Conservation (phyloP, 2,888 invertebrate species). For the Dorcus parallelipipedus region DNA sequence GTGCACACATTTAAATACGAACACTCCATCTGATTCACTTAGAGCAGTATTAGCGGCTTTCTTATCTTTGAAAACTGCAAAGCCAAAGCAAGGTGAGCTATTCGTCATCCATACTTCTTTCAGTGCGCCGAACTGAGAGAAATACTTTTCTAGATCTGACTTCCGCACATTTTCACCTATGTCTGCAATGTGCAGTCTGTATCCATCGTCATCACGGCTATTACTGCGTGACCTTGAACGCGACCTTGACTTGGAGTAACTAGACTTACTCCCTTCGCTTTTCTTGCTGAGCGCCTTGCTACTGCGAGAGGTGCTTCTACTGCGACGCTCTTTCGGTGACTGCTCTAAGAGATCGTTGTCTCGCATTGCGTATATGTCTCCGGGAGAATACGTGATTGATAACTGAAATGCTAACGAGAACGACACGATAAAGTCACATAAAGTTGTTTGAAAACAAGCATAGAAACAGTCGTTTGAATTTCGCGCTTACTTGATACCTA, state of each 20-base stretch:
- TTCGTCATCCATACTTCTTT: constrained; percentile 59
- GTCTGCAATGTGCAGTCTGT: constrained; percentile 54
- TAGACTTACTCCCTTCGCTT: constrained; percentile 36
- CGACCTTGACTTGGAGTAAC: constrained; percentile 35
- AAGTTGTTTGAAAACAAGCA: neutral
- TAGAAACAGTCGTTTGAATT: neutral
- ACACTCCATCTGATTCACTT: constrained; percentile 51
- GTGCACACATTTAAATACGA: constrained; percentile 25
- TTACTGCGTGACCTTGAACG: constrained; percentile 45
- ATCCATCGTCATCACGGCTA: constrained; percentile 46
- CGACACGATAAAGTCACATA: neutral
- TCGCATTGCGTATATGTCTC: constrained; percentile 28
- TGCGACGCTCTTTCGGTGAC: constrained; percentile 37
- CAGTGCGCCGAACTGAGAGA: constrained; percentile 54
- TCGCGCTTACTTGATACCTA: constrained; percentile 1
- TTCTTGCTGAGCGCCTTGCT: constrained; percentile 35
- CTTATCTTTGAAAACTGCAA: constrained; percentile 55
- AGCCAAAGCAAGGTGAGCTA: constrained; percentile 60
- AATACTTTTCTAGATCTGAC: constrained; percentile 53
- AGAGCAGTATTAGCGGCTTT: constrained; percentile 53
- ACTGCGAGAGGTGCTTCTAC: constrained; percentile 40
- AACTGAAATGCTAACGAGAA: constrained; percentile 3
- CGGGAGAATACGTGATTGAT: neutral
- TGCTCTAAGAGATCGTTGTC: constrained; percentile 35
- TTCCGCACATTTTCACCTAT: constrained; percentile 54